These are phyloP conservation scores for Cryptocephalus moraei DNA, from an alignment of 2,888 invertebrate genomes.

Conservation along the genomic window DNA sequence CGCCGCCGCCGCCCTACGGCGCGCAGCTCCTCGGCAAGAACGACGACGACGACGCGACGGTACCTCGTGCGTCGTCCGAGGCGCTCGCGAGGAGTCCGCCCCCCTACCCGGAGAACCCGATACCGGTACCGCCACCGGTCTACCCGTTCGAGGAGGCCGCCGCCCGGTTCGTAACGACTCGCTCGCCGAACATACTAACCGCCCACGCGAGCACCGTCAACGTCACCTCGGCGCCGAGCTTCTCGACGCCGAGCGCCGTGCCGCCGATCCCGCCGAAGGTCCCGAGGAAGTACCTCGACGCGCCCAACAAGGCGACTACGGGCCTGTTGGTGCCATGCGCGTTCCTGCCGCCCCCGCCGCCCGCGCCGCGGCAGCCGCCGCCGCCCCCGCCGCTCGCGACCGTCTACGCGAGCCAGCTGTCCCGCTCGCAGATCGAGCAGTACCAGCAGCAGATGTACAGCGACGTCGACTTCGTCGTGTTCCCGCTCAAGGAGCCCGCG, in stretches of 20 bases:
- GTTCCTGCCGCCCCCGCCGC: slow-evolving; percentile 52
- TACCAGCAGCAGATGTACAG: slow-evolving; percentile 85
- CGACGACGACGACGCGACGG: background rate
- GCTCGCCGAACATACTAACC: slow-evolving; percentile 65
- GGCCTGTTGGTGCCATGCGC: slow-evolving; percentile 41
- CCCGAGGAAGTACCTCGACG: slow-evolving; percentile 53
- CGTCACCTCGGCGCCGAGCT: slow-evolving; percentile 50
- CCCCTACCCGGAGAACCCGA: slow-evolving; percentile 48
- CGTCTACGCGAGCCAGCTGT: slow-evolving; percentile 58
- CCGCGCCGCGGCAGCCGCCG: slow-evolving; percentile 45
- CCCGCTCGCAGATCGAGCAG: slow-evolving; percentile 70
- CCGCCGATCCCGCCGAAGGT: slow-evolving; percentile 39
- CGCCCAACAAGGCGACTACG: slow-evolving; percentile 45
- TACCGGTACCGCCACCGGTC: slow-evolving; percentile 46
- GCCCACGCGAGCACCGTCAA: slow-evolving; percentile 64
- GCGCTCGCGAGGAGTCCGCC: slow-evolving; percentile 50
- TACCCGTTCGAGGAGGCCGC: slow-evolving; percentile 60
- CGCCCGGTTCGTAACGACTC: slow-evolving; percentile 66
- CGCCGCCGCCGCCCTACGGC: slow-evolving; percentile 39
- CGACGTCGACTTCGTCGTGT: slow-evolving; percentile 86
- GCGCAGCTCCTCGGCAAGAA: slow-evolving; percentile 22
- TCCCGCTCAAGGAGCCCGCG: slow-evolving; percentile 80
- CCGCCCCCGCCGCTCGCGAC: slow-evolving; percentile 59
- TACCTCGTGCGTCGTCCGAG: no score
- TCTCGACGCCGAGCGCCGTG: slow-evolving; percentile 41